phyloP scores from a whole-genome alignment of 2,888 invertebrate genomes.

The Griposia aprilina region DNA sequence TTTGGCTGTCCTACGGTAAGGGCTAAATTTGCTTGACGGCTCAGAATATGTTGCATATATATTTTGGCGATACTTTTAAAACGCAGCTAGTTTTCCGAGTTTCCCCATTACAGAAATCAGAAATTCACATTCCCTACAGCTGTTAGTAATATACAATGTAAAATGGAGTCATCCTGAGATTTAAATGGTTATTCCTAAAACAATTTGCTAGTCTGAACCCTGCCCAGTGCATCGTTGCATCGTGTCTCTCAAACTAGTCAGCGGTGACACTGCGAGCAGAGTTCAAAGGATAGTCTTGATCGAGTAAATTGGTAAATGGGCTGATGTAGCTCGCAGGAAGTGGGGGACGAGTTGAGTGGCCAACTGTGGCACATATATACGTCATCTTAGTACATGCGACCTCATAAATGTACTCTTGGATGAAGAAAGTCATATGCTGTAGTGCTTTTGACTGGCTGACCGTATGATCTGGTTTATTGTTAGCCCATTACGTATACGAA shows the following conservation, averaged over 20 bases:
- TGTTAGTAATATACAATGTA: background rate
- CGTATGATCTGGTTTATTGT: conserved; percentile 15
- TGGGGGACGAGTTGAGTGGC: conserved; percentile 76
- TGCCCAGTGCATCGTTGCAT: conserved; percentile 52
- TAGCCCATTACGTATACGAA: background rate
- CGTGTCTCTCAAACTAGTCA: conserved; percentile 49
- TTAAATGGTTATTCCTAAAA: conserved; percentile 14
- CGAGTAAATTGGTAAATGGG: conserved; percentile 85
- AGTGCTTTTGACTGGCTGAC: conserved; percentile 7
- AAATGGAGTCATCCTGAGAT: background rate
- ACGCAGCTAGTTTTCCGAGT: background rate
- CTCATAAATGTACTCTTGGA: conserved; percentile 22
- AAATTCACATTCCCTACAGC: background rate
- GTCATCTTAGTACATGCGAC: conserved; percentile 29
- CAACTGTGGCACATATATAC: conserved; percentile 47
- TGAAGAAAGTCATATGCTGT: conserved; percentile 44
- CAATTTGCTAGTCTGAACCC: conserved; percentile 18
- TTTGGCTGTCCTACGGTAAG: background rate
- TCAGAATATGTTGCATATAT: background rate
- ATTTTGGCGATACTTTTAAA: background rate
- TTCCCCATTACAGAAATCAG: background rate
- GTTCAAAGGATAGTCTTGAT: conserved; percentile 75
- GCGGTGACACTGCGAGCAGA: conserved; percentile 58
- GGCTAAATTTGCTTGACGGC: background rate
- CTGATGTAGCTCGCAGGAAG: conserved; percentile 79